These are phyloP conservation scores for Bombus impatiens DNA, from an alignment of 1,140 invertebrate genomes.

Conservation along the genomic window DNA sequence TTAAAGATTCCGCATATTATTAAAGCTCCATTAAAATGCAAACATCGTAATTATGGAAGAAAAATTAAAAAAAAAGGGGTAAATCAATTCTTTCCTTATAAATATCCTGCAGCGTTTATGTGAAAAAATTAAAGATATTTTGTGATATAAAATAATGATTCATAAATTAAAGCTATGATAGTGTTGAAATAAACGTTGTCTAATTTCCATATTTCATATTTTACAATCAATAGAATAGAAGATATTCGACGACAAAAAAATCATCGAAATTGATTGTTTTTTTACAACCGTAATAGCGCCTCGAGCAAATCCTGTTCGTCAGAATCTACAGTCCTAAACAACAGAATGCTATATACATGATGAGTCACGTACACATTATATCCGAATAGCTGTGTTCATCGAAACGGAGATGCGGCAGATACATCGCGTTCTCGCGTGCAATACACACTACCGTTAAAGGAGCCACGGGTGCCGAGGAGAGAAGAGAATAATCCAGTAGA, in stretches of 20 bases:
- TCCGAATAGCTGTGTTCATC: background rate
- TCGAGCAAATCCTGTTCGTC: constrained; percentile 1
- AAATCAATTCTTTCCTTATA: background rate
- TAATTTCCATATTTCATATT: background rate
- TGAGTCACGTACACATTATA: background rate
- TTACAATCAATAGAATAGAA: background rate
- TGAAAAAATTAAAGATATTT: no score
- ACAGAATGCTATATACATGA: background rate
- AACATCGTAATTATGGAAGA: no score
- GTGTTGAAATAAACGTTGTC: background rate
- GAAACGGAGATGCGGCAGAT: background rate
- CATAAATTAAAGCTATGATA: no score
- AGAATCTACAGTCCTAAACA: background rate
- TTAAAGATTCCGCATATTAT: background rate
- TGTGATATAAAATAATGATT: no score
- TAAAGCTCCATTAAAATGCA: background rate
- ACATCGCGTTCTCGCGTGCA: background rate
- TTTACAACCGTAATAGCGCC: background rate
- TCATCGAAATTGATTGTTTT: background rate
- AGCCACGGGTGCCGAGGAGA: background rate
- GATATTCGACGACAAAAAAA: background rate
- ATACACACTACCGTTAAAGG: constrained; percentile 27
- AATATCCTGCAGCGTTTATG: background rate
- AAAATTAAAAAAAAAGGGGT: background rate
- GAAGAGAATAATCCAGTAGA: constrained; percentile 54